Evolutionary conservation across 2,113 vertebrate genomes (phyloP), one percentile per base, ranked within the genome.

Genomic region (Pipa parva): DNA sequence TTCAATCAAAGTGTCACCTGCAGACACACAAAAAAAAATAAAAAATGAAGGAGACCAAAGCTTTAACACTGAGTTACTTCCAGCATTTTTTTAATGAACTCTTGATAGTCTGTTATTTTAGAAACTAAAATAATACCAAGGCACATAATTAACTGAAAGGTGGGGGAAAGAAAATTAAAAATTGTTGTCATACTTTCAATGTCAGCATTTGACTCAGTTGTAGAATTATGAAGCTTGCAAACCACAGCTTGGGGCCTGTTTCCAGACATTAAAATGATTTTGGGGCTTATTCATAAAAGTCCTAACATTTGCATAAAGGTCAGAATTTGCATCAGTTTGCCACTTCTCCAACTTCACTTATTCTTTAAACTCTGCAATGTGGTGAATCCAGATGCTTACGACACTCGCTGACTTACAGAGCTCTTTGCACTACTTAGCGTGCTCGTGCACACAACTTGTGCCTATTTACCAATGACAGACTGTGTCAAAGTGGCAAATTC

Each of bases 1-100:
- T 88, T 90, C 87, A 90, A 91, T 90, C 88, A 90, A 90, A 85
- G 81, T 81, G 87, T 90, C 88, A 90, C 89, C 88, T 90, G 88
- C 87, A 87, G 87, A 87, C 84, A 87, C 85, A 89, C 83, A 91
- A 88, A 88, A 88, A 85, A 85, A 84, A 79, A 80, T 83, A 78
- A 84, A 15, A 10, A 83, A 79, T 75, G 70, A 73, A 59, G 63
- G 64, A 78, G 74, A 79, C 71, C 66, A 68, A 75, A 73, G 77
- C 60, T 81, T 84, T 83, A 75, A 80, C 79, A 80, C 75, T 57
- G 78, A 81, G 75, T 80, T 83, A 81, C 71, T 81, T 81, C 79
- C 82, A 87, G 73, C 70, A 59, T 27, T 63, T 75, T 2, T 62
- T 39, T 21, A 52, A 72, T 7, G 61, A 75, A 72, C 63, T 52